Evolutionary conservation across 2,888 invertebrate species (phyloP), one percentile per base, ranked within the genome.

Genomic region (Caenorhabditis macrosperma): DNA sequence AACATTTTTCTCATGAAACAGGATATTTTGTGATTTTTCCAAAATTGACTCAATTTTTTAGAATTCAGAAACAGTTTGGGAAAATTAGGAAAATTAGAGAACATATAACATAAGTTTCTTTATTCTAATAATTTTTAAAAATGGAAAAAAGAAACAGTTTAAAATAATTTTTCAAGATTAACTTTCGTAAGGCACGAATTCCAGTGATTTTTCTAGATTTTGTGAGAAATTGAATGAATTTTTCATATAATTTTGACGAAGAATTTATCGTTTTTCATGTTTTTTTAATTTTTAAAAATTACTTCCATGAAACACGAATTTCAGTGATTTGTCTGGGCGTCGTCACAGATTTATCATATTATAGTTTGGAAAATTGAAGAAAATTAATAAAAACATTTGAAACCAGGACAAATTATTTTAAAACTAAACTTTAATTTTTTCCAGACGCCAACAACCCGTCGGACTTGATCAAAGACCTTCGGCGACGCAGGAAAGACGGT

Each of bases 391-490:
- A 33, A 33, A 33, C 10, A 33, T 33, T 33, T 33, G 33, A 33
- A 33, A 7, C 33, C 33, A 10, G 10, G 10, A 33, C 5, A 33
- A 33, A 38, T n/a, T n/a, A n/a, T n/a, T n/a, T n/a, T n/a, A n/a
- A n/a, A n/a, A n/a, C n/a, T n/a, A n/a, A n/a, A n/a, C n/a, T n/a
- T n/a, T n/a, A n/a, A n/a, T n/a, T n/a, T n/a, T 33, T 83, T 88
- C 77, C 72, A 89, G 89, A 89, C 64, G 83, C 86, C 3, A 90
- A 90, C 67, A 89, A 89, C 63, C 90, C 90, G 9, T 90, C 89
- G 15, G 89, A 89, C 67, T 67, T 89, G 46, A 85, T 90, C 60
- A 86, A 85, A 75, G 84, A 87, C 50, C 57, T 84, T 12, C 78
- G 85, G 17, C 82, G 80, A 44, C 79, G 60, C 12, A 69, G 79